Evolutionary conservation across 1,140 invertebrate species (phyloP).

Genomic region (Habropoda laboriosa): DNA sequence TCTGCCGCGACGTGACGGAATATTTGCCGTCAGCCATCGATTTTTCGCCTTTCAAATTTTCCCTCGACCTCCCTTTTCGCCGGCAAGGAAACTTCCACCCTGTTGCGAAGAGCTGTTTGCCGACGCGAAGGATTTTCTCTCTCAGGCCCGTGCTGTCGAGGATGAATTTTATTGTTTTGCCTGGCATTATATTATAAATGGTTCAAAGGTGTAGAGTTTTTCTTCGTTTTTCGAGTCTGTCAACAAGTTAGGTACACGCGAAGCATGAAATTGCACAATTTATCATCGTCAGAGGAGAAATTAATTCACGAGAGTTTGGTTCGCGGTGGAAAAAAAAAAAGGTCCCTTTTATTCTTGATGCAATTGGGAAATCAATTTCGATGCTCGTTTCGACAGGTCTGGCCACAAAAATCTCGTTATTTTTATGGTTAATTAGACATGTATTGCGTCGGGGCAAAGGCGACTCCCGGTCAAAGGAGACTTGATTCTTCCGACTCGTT

Average conservation of each 20-base stretch:
- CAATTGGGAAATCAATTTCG: conserved; percentile 60
- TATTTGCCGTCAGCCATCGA: neutral
- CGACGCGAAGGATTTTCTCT: neutral
- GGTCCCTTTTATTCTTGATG: neutral
- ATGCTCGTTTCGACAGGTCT: conserved; percentile 8
- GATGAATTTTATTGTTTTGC: neutral
- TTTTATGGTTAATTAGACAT: conserved; percentile 80
- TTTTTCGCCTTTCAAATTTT: neutral
- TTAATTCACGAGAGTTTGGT: neutral
- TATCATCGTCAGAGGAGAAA: too few relatives aligned
- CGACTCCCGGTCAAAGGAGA: conserved; percentile 55
- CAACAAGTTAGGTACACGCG: too few relatives aligned
- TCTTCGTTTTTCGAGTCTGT: too few relatives aligned
- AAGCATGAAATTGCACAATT: neutral
- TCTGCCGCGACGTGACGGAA: neutral
- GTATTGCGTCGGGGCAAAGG: conserved; percentile 59
- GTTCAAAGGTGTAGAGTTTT: too few relatives aligned
- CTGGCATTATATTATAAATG: too few relatives aligned
- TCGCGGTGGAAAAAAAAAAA: neutral
- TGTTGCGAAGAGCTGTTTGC: neutral
- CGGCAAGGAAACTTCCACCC: neutral
- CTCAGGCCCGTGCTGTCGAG: neutral
- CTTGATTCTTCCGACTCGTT: conserved; percentile 80
- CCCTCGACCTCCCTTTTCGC: neutral
- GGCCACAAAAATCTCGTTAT: conserved; percentile 78